Evolutionary conservation across 1,140 invertebrate genomes (phyloP).

Genomic region (Zaprionus capensis): DNA sequence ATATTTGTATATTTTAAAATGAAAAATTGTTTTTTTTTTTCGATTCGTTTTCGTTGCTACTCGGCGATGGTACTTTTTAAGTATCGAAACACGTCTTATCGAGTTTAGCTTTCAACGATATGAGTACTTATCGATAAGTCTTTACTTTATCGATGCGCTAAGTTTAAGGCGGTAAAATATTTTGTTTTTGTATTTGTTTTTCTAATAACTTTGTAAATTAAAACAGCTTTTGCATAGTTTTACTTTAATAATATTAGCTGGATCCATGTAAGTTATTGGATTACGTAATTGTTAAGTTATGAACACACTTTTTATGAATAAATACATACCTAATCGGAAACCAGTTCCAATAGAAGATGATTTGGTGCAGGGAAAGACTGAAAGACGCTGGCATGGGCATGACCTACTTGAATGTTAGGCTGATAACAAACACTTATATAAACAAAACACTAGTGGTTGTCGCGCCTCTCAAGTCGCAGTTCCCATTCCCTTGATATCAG

Average conservation of each 20-base stretch:
- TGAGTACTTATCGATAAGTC: background rate
- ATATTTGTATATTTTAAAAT: slow-evolving; percentile 19
- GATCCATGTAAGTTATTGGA: background rate
- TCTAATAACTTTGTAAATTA: background rate
- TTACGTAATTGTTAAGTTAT: background rate
- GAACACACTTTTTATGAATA: background rate
- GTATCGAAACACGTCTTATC: slow-evolving; percentile 9
- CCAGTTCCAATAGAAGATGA: slow-evolving; percentile 30
- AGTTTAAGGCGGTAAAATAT: background rate
- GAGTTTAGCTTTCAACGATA: background rate
- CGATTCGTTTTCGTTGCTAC: slow-evolving; percentile 37
- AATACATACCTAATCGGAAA: slow-evolving; percentile 20
- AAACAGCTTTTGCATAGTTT: background rate
- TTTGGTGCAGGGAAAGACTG: slow-evolving; percentile 2
- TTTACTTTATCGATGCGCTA: background rate
- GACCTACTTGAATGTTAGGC: slow-evolving; percentile 40
- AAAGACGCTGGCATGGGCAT: slow-evolving; percentile 18
- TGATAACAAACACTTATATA: slow-evolving; percentile 46
- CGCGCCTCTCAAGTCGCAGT: slow-evolving; percentile 16
- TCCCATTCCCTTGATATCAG: slow-evolving; percentile 29
- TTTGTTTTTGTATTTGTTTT: background rate
- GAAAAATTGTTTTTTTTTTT: slow-evolving; percentile 24
- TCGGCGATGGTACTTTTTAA: slow-evolving; percentile 6
- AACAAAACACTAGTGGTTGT: slow-evolving; percentile 41
- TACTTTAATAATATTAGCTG: background rate